Evolutionary conservation across 2,888 invertebrate species (phyloP).

Genomic region (Stenodera caucasica): DNA sequence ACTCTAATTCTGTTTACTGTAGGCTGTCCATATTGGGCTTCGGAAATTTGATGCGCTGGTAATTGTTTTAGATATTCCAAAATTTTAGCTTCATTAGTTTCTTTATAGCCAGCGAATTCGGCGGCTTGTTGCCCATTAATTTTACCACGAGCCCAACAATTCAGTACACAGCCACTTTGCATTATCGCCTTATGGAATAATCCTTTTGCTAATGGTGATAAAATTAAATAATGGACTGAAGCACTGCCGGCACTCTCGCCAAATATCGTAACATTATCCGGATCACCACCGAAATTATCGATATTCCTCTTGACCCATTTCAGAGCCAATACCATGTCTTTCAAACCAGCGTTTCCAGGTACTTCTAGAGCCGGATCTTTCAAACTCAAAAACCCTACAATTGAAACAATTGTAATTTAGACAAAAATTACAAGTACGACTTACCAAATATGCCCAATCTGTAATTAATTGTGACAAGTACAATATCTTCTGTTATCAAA

Average conservation of each 20-base stretch:
- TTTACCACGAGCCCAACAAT: slow-evolving; percentile 41
- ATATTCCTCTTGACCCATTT: slow-evolving; percentile 60
- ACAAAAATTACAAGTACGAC: not conserved
- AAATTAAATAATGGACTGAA: slow-evolving; percentile 57
- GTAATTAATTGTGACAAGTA: slow-evolving; percentile 52
- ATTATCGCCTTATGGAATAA: slow-evolving; percentile 47
- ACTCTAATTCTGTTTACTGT: slow-evolving; percentile 29
- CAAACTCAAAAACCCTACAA: slow-evolving; percentile 57
- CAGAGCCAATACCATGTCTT: slow-evolving; percentile 58
- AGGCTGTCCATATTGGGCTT: slow-evolving; percentile 35
- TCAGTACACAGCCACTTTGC: slow-evolving; percentile 44
- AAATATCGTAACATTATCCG: slow-evolving; percentile 59
- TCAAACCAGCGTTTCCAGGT: slow-evolving; percentile 60
- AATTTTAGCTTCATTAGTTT: slow-evolving; percentile 40
- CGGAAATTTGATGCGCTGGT: slow-evolving; percentile 35
- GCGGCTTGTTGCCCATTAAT: slow-evolving; percentile 34
- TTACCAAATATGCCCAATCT: slow-evolving; percentile 51
- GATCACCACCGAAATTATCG: slow-evolving; percentile 57
- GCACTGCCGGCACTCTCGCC: slow-evolving; percentile 61
- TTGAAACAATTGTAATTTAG: too few relatives aligned
- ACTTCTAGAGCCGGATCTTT: slow-evolving; percentile 56
- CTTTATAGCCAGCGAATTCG: slow-evolving; percentile 38
- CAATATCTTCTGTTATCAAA: slow-evolving; percentile 49
- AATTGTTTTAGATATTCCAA: slow-evolving; percentile 39
- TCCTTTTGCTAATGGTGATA: slow-evolving; percentile 56